phyloP scores from a whole-genome alignment of 2,797 vertebrate genomes.

The Florisuga fusca region DNA sequence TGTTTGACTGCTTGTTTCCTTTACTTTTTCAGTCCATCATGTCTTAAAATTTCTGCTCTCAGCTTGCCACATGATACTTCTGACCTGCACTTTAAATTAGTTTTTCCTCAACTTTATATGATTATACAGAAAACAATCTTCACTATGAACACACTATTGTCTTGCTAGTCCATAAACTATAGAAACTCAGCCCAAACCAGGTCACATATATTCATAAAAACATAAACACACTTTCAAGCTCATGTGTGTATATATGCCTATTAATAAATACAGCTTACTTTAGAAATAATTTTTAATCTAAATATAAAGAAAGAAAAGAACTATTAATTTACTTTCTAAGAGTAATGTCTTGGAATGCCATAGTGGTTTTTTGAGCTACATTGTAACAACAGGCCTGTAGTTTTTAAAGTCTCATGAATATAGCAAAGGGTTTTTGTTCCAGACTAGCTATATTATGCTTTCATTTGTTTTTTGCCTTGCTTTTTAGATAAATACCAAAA shows the following conservation, averaged over 20 bases:
- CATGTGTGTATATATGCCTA: background rate
- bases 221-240: background rate
- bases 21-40: background rate
- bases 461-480: background rate
- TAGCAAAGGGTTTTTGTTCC: background rate
- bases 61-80: background rate
- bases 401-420: background rate
- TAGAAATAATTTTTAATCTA: background rate
- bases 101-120: background rate
- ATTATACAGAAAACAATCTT: background rate
- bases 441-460: background rate
- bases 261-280: background rate
- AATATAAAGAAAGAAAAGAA: background rate
- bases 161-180: background rate
- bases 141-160: background rate
- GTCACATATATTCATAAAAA: background rate
- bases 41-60: background rate
- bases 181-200: background rate
- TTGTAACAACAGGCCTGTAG: background rate
- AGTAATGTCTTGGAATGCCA: background rate
- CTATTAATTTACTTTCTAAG: background rate
- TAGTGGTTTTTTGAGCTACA: background rate
- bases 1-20: background rate
- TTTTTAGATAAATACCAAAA: background rate
- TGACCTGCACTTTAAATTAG: background rate